Base-by-base conservation (phyloP, 2,888 invertebrate species). In the Imbricaverruca yamaguchii region DNA sequence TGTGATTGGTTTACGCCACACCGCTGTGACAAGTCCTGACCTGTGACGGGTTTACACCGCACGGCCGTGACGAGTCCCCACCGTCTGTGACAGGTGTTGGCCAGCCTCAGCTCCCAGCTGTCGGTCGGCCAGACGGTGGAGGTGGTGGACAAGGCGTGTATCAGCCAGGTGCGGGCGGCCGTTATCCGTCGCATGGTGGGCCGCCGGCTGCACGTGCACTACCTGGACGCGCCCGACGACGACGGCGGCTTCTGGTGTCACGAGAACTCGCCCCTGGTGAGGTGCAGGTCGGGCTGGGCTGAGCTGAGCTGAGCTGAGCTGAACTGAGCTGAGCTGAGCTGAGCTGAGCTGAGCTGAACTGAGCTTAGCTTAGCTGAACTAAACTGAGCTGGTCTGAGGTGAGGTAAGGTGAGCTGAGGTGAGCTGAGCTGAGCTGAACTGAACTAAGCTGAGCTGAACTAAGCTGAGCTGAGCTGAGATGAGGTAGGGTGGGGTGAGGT, bases 61-160 rank as follows among this genome's bases (percentile, higher is more conserved):
- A 6, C 67, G 4, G 3, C 67, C 12, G 11, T 18, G 39, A 39
- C 23, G 10, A 9, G 10, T 10, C 65, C 65, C 9, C 3, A 3
- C 65, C 53, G 15, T 18, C 61, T n/a, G 23, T 39, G 9, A 3
- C 74, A 74, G 74, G 74, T 55, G 74, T 6, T 74, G 21, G 53
- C 74, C 53, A 21, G 74, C 18, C 74, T 74, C 21, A 55, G 74
- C 74, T 74, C 74, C 7, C 74, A 74, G 55, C 74, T 74, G 9
- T 92, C 91, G 85, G 94, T 94, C 84, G 94, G 95, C 81, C 91
- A 95, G 85, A 91, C 93, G 86, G 91, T 98, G 86, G 98, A 98
- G 90, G 96, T 97, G 79, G 96, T 98, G 0, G 97, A 98, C 88
- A 97, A 97, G 88, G 95, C 95, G 89, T 92, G 95, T 85, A 96